Base-by-base conservation (phyloP, 1,140 invertebrate species). In the Tetranychus urticae region DNA sequence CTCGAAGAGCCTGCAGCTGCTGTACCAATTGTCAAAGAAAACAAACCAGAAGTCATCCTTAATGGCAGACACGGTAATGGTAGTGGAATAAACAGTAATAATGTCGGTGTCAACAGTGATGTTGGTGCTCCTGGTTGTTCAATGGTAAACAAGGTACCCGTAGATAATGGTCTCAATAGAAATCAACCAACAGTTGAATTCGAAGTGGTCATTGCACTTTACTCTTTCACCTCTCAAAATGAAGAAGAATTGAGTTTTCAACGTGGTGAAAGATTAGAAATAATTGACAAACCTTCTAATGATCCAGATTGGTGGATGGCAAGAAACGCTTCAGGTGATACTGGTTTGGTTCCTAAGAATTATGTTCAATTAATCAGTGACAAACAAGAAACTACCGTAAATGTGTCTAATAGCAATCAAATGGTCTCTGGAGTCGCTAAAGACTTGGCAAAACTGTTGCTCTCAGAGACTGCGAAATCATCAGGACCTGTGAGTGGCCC, bases 281-380 rank as follows among this genome's bases (percentile, higher is more conserved):
- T 97, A 66, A 75, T 98, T 48, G 90, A 94, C 74, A 80, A 91
- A 70, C 92, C 92, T 4, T 80, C 83, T 10, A 86, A 90, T 60
- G 94, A 98, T 78, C 93, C 94, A 0, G 93, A 98, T 74, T 98
- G 92, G 92, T 96, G 88, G 77, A 84, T 85, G 71, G 93, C 93
- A 48, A 78, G 91, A 61, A 97, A 97, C 75, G 81, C 81, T 54
- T 82, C 84, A 70, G 91, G 91, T 12, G 83, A 77, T 59, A 80
- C 88, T 62, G 93, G 93, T 57, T 79, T 97, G 62, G 89, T 97
- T 66, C 93, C 93, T 47, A 80, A 89, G 62, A 98, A 97, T 77
- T 97, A 97, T 77, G 80, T 97, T 65, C 88, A 81, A 70, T 75
- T 78, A 76, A 81, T 67, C 36, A 50, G 54, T 39, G 47, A 61